Evolutionary conservation across 30 jellyfish, hydroid and myxozoan genomes (phyloP).

Genomic region (Turritopsis dohrnii): DNA sequence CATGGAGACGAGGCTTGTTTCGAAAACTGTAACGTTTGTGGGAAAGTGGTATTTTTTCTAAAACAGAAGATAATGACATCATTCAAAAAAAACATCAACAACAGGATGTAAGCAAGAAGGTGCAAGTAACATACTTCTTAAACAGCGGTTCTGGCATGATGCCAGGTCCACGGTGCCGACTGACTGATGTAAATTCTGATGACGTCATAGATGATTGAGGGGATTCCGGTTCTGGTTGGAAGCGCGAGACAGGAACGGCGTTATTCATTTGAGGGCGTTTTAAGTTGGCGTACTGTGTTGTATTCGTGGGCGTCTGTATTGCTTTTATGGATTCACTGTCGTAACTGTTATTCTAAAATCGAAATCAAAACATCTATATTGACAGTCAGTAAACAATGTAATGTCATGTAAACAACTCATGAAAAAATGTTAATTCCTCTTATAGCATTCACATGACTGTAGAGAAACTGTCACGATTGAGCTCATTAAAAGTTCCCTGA

Average conservation of each 20-base stretch:
- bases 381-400: no score
- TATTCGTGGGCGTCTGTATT: constrained; percentile 29
- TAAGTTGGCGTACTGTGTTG: constrained; percentile 1
- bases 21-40: constrained; percentile 9
- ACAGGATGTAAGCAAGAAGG: background rate
- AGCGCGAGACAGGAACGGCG: constrained; percentile 37
- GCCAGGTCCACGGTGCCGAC: constrained; percentile 72
- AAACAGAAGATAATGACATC: background rate
- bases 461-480: no score
- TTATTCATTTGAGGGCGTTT: constrained; percentile 50
- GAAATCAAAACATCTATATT: no score
- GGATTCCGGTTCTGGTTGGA: constrained; percentile 50
- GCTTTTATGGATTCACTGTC: constrained; percentile 42
- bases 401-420: no score
- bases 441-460: no score
- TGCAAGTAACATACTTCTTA: background rate
- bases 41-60: background rate
- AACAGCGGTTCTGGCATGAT: constrained; percentile 44
- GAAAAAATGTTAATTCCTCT: no score
- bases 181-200: constrained; percentile 86
- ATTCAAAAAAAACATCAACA: background rate
- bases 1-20: background rate
- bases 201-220: constrained; percentile 96
- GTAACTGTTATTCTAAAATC: constrained; percentile 52
- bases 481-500: no score